Evolutionary conservation across 2,797 vertebrate species (phyloP), one percentile per base, ranked within the genome.

Genomic region (Cynopterus sphinx): DNA sequence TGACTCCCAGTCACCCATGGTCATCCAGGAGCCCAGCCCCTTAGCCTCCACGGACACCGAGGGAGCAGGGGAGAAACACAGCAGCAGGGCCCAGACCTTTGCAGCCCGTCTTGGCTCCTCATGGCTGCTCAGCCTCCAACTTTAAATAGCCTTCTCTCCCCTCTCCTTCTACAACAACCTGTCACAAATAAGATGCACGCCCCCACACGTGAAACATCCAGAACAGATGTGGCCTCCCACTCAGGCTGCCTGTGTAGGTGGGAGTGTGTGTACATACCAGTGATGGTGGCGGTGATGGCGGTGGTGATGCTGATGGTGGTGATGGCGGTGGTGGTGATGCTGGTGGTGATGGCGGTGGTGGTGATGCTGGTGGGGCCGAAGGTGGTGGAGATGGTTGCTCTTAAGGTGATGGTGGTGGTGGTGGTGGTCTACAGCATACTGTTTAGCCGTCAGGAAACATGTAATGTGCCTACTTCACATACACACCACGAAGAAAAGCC

Each of bases 101-200:
- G 51, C 33, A 59, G 26, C 43, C 67, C 74, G 19, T 39, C 59
- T 73, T 22, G 24, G 55, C 55, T 91, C 49, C 33, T 70, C 22
- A 22, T n/a, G 46, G 59, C 57, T 82, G 51, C 74, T 83, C 21
- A 39, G 86, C 67, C 82, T 71, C 41, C 83, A n/a, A 71, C 61
- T 90, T 77, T 94, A 94, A 94, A 96, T 87, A 96, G 88, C 46
- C 65, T 87, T 24, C 15, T 31, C 36, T 78, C 74, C 17, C 41
- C 19, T 8, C 43, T 55, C 71, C 84, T 3, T 10, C 41, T 46
- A n/a, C 43, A 77, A 12, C 77, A 68, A 91, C 31, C 82, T 28
- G 41, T 28, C 82, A 82, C 21, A 53, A 41, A 33, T 17, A 19
- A 86, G 79, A 67, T 2, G 3, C 59, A n/a, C 36, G 24, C 91